These are phyloP conservation scores for Unio delphinus DNA, from an alignment of 2,888 invertebrate genomes.

Conservation along the genomic window DNA sequence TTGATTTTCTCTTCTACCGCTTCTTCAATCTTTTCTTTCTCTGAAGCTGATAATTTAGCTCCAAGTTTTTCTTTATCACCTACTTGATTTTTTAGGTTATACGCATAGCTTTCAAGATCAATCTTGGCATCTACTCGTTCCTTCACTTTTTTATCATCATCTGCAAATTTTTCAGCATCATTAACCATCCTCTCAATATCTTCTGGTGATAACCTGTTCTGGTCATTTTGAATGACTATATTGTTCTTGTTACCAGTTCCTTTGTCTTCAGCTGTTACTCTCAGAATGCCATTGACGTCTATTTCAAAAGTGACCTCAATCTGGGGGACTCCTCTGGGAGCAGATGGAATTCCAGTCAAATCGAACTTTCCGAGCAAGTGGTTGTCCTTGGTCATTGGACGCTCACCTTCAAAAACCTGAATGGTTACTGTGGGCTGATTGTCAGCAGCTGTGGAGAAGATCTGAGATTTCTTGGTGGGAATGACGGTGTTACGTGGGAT, in stretches of 20 bases:
- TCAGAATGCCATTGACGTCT: constrained; percentile 73
- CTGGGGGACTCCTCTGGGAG: constrained; percentile 73
- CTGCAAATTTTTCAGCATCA: constrained; percentile 98
- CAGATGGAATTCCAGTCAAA: constrained; percentile 93
- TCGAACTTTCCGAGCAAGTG: constrained; percentile 99
- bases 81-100: constrained; percentile 96
- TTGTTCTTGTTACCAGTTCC: constrained; percentile 98
- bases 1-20: constrained; percentile 96
- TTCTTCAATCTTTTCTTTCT: constrained; percentile 92
- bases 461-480: constrained; percentile 98
- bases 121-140: constrained; percentile 95
- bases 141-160: constrained; percentile 91
- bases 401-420: constrained; percentile 96
- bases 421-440: constrained; percentile 99
- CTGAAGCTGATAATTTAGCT: constrained; percentile 87
- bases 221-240: constrained; percentile 98
- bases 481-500: constrained; percentile 98
- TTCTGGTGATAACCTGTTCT: constrained; percentile 95
- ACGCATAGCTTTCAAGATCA: constrained; percentile 93
- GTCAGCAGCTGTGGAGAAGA: constrained; percentile 98
- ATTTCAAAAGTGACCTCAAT: constrained; percentile 74
- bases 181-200: constrained; percentile 99
- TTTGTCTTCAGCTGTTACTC: constrained; percentile 95
- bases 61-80: constrained; percentile 97
- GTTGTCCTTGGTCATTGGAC: constrained; percentile 99